phyloP scores from a whole-genome alignment of 37 sponge, comb jelly and placozoan species.

The Agelas oroides region DNA sequence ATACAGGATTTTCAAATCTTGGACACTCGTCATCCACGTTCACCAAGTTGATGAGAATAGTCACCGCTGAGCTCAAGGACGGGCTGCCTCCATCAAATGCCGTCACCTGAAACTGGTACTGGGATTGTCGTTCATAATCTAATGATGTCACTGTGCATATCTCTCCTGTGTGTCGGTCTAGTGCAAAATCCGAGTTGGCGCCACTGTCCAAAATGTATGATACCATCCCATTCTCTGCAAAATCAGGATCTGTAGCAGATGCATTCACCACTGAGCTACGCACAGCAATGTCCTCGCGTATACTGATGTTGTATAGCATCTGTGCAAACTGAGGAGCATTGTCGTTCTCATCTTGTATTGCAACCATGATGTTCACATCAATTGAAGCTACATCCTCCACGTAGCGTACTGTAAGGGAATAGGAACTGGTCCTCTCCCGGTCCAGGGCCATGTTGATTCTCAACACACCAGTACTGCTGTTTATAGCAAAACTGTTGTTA shows the following conservation, averaged over 20 bases:
- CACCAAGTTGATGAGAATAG: constrained; percentile 24
- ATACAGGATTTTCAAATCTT: constrained; percentile 35
- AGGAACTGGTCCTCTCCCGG: constrained; percentile 33
- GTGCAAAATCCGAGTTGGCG: not conserved
- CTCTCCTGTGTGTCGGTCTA: not conserved
- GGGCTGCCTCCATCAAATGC: constrained; percentile 68
- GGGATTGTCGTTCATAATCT: constrained; percentile 50
- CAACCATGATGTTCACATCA: constrained; percentile 16
- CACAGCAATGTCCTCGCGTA: constrained; percentile 21
- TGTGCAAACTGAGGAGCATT: constrained; percentile 56
- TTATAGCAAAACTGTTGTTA: constrained; percentile 28
- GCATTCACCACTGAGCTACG: constrained; percentile 15
- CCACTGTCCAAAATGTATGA: constrained; percentile 15
- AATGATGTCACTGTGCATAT: constrained; percentile 7
- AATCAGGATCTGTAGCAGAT: constrained; percentile 50
- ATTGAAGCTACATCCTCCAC: constrained; percentile 1
- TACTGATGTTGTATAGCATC: constrained; percentile 25
- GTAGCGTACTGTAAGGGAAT: constrained; percentile 46
- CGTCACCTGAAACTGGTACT: constrained; percentile 42
- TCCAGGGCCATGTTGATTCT: constrained; percentile 18
- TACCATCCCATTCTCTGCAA: constrained; percentile 37
- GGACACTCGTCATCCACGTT: constrained; percentile 76
- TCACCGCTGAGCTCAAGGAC: constrained; percentile 16
- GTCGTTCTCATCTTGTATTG: constrained; percentile 69
- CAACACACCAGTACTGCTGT: constrained; percentile 33